Evolutionary conservation across 2,888 invertebrate species (phyloP).

Genomic region (Brachypalpus laphriformis): DNA sequence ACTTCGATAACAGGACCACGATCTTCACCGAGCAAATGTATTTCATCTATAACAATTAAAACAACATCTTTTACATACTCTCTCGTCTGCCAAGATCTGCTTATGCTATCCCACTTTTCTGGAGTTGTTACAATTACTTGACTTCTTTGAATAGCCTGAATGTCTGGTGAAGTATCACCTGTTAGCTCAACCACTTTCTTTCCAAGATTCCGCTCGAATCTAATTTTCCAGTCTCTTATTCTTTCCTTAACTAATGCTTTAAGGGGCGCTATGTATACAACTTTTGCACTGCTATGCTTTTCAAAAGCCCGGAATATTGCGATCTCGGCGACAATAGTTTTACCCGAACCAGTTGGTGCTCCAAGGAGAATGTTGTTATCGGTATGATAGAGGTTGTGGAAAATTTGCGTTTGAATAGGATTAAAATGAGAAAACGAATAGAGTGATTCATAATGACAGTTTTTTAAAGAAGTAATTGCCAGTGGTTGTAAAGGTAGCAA

Average conservation of each 20-base stretch:
- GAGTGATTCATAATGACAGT: constrained; percentile 89
- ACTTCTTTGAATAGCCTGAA: constrained; percentile 90
- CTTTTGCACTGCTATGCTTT: constrained; percentile 90
- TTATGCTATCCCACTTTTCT: constrained; percentile 99
- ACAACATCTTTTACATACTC: constrained; percentile 96
- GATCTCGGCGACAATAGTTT: constrained; percentile 98
- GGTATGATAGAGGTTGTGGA: constrained; percentile 97
- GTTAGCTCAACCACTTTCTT: constrained; percentile 97
- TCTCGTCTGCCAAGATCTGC: constrained; percentile 98
- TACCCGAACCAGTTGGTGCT: constrained; percentile 94
- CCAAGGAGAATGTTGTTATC: constrained; percentile 96
- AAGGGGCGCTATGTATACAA: constrained; percentile 98
- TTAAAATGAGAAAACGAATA: constrained; percentile 98
- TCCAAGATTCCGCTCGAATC: constrained; percentile 88
- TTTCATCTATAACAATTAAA: constrained; percentile 98
- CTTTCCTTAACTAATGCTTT: constrained; percentile 98
- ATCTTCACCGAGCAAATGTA: constrained; percentile 96
- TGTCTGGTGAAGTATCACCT: constrained; percentile 94
- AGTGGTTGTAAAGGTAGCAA: constrained; percentile 95
- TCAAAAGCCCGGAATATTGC: constrained; percentile 97
- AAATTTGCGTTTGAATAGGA: constrained; percentile 99
- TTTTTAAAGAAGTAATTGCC: constrained; percentile 91
- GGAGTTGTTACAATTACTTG: constrained; percentile 99
- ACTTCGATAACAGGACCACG: constrained; percentile 96
- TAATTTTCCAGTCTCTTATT: constrained; percentile 96